Base-by-base conservation (phyloP, 2,888 invertebrate genomes). In the Sussaba pulchella region DNA sequence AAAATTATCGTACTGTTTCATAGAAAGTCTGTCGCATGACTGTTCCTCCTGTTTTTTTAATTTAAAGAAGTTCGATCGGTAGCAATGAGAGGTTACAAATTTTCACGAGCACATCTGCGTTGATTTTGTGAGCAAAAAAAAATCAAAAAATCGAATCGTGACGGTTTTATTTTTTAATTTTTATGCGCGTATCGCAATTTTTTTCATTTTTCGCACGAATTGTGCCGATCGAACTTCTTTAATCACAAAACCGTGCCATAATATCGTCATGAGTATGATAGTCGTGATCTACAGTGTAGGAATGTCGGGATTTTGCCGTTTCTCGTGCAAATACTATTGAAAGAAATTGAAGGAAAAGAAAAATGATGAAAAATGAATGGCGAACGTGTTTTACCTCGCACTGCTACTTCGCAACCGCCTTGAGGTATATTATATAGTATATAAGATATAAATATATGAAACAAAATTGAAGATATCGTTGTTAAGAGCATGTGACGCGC, bases 331-430 rank as follows among this genome's bases (percentile, higher is more conserved):
- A 78, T 39, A 54, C 6, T 63, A 63, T 24, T 75, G 9, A 63
- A 41, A 17, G 9, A 41, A 26, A 19, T 31, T 10, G 54, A 72
- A 63, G 24, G 2, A 19, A 52, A 36, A n/a, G 50, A 52, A 61
- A 71, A 52, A 8, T n/a, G n/a, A 47, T 12, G 12, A 45, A 76
- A 41, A 21, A 69, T 31, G 73, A 72, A 45, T 45, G 64, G 76
- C 69, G 81, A 81, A 79, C 69, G 73, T 84, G 78, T 84, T 83
- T 83, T 82, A 84, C 84, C 86, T 88, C 85, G 86, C 87, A 88
- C 87, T 88, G 87, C 88, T 85, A 87, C 80, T 84, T 72, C 73
- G 47, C 66, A 83, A 86, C 67, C 67, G 87, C 86, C 84, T 87
- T 85, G 77, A 78, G 70, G 81, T 75, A 85, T 50, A 67, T 54